Evolutionary conservation across 2,113 vertebrate genomes (phyloP), one percentile per base, ranked within the genome.

Genomic region (Myxocyprinus asiaticus): DNA sequence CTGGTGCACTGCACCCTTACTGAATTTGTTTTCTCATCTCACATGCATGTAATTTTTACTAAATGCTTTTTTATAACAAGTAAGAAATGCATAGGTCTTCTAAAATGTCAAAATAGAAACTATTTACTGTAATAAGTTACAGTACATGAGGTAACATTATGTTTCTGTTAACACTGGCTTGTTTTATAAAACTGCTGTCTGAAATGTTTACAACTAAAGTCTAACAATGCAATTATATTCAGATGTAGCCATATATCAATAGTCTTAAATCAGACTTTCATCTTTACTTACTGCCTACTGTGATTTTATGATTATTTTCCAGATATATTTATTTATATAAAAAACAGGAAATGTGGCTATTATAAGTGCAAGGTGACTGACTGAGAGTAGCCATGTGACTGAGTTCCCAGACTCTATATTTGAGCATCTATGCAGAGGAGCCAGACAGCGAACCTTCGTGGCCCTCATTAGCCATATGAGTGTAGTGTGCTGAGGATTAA

Each of bases 381-480:
- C 43, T 51, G 17, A 64, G 43, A 61, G 61, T 42, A 51, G 64
- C 66, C 76, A 77, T 82, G 78, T 79, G 86, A 84, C 75, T 12
- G 17, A 50, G 45, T 81, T 79, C 82, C 86, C 78, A 84, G 58
- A 58, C 71, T 78, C 4, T 67, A 17, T 62, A 67, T 70, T 53
- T 33, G 12, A 48, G 56, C 11, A 15, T 65, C 74, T 3, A 33
- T 33, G 22, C 22, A 33, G 55, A 66, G 59, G 50, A 71, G 75
- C 59, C 74, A 65, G 42, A 63, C 80, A 50, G 33, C 6, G 73
- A 56, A 70, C 72, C 71, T 55, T 50, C 71, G 77, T 76, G 65
- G 67, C 70, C 59, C 69, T 78, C 77, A 82, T 83, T 84, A 78
- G 75, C 76, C 66, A 67, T 75, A 72, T 81, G 65, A 79, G 67